These are phyloP conservation scores for Protonibea diacanthus DNA, from an alignment of 2,797 vertebrate genomes.

Conservation along the genomic window DNA sequence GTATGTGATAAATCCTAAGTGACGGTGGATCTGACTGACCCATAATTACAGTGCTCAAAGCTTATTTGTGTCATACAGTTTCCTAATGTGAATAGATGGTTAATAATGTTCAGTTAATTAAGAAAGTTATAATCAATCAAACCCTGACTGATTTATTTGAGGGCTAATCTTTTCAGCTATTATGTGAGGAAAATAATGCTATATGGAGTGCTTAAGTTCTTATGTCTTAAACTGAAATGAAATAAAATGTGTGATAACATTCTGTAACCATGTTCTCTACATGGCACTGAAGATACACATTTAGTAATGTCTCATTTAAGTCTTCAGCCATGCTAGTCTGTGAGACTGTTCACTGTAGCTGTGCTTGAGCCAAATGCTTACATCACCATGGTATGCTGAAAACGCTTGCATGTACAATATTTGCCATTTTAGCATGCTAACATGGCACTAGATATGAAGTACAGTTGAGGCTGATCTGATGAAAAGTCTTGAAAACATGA, in stretches of 20 bases:
- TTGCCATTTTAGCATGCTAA: no score
- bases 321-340: no score
- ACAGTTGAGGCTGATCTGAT: no score
- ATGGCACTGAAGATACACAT: background rate
- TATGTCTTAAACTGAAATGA: background rate
- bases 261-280: background rate
- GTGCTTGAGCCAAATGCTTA: no score
- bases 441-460: no score
- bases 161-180: background rate
- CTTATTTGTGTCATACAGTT: no score
- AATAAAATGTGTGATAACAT: background rate
- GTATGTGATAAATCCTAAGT: slow-evolving; percentile 41
- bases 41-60: no score
- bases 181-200: background rate
- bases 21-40: background rate
- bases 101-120: background rate
- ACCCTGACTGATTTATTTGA: background rate
- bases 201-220: background rate
- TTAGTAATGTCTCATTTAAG: no score
- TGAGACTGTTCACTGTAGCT: no score
- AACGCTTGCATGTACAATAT: background rate
- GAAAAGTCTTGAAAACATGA: no score
- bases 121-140: background rate
- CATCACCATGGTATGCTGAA: no score
- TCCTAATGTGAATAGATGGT: no score